Evolutionary conservation across 2,888 invertebrate species (phyloP), one percentile per base, ranked within the genome.

Genomic region (Oxytorus armatus): DNA sequence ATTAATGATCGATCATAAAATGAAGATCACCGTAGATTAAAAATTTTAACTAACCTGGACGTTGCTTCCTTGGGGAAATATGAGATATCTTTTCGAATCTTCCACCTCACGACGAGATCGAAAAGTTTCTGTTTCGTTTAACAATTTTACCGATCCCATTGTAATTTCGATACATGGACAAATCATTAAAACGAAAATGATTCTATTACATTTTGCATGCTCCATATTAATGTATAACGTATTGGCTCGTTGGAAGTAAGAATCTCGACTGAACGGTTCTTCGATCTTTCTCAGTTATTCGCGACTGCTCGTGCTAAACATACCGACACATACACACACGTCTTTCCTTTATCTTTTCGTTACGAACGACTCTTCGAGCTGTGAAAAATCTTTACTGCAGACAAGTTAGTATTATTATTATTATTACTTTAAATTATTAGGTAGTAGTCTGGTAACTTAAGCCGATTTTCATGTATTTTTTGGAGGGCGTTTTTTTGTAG

Each of bases 1-100:
- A 66, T 21, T 42, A 4, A 16, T 11, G 44, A 63, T 25, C 25
- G 7, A 25, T 7, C 14, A 16, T n/a, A 42, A 16, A 44, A 65
- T 49, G 49, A 44, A 36, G 72, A n/a, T n/a, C n/a, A n/a, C n/a
- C n/a, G 10, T 51, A 18, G 51, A 74, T 68, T 59, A 76, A 68
- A 33, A 11, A 63, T 23, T 63, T 55, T 5, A 63, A 94, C 94
- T 93, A 81, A 95, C 92, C 89, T 95, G 94, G 69, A 95, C 91
- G 33, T 94, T 95, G 85, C 94, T 94, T 63, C 95, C 94, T 91
- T 94, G 93, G 0, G 94, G 93, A 88, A 94, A 94, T 69, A 94
- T 88, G 36, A 95, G 89, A 85, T 94, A 94, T 81, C 94, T 92
- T 83, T 21, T 70, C 14, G 70, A 47, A 79, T 93, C 90, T 4